Evolutionary conservation across 2,797 vertebrate species (phyloP).

Genomic region (Gallirallus australis): DNA sequence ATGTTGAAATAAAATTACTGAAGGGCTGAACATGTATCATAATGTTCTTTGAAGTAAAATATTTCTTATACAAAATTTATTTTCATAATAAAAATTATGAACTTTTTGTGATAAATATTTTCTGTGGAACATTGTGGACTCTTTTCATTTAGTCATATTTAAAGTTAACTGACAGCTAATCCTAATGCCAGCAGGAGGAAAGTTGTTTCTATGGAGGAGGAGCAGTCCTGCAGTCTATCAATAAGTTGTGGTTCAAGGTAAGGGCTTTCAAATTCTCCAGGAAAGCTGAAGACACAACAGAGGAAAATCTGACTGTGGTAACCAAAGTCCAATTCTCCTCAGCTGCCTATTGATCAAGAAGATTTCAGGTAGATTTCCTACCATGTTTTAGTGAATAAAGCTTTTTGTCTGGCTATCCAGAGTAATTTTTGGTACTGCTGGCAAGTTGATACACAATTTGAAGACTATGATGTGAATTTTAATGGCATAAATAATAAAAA

Average conservation of each 20-base stretch:
- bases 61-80: not conserved
- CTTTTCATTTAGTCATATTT: not conserved
- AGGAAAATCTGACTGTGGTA: not conserved
- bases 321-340: not conserved
- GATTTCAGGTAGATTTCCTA: not conserved
- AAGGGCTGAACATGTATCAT: not conserved
- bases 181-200: not conserved
- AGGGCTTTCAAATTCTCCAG: not conserved
- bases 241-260: not conserved
- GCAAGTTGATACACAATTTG: not conserved
- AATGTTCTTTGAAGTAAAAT: not conserved
- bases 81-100: not conserved
- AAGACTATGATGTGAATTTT: not conserved
- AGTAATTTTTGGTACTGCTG: not conserved
- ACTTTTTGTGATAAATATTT: not conserved
- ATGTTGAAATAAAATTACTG: not conserved
- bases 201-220: not conserved
- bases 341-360: not conserved
- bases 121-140: not conserved
- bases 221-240: not conserved
- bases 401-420: not conserved
- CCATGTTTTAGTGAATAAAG: not conserved
- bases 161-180: not conserved
- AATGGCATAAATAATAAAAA: not conserved
- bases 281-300: not conserved